Base-by-base conservation (phyloP, 92 coral and sea anemone species). In the Bergia sp. region DNA sequence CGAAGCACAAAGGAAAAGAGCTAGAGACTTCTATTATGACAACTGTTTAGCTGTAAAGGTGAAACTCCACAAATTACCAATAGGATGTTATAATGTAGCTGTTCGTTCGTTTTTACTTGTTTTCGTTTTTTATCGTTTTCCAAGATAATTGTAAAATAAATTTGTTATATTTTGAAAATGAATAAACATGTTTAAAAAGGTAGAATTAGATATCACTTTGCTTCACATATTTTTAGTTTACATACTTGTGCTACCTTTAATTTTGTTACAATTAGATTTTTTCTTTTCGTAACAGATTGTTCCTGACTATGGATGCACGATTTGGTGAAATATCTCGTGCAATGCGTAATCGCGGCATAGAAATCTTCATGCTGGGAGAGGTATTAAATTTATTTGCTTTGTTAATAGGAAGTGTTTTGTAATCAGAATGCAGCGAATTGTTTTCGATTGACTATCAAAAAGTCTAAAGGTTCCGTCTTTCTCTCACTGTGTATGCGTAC, bases 271-370 rank as follows among this genome's bases (percentile, higher is more conserved):
- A 3, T 77, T 65, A 1, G 29, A 29, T 29, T 29, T 42, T 42
- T 87, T 15, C 16, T 76, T 55, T 64, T 37, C 66, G 43, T 37
- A 81, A 9, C 45, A 97, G 99, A 79, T 87, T 97, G 73, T 95
- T 97, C 82, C 94, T 97, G 12, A 91, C 97, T 7, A 97, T 97
- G 99, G 99, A 97, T 85, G 92, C 97, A 11, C 90, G 91, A 82
- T 96, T 91, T 92, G 99, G 99, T 49, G 99, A 97, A 79, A 93
- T 97, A 47, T 97, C 99, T 76, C 94, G 99, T 38, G 99, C 99
- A 45, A 97, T 97, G 99, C 96, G 99, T 29, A 97, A 97, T 67
- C 93, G 99, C 87, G 99, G 99, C 36, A 96, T 95, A 12, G 99
- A 97, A 88, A 93, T 97, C 66, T 97, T 88, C 93, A 74, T 97